Evolutionary conservation across 2,888 invertebrate genomes (phyloP), one percentile per base, ranked within the genome.

Genomic region (Xanthia togata): DNA sequence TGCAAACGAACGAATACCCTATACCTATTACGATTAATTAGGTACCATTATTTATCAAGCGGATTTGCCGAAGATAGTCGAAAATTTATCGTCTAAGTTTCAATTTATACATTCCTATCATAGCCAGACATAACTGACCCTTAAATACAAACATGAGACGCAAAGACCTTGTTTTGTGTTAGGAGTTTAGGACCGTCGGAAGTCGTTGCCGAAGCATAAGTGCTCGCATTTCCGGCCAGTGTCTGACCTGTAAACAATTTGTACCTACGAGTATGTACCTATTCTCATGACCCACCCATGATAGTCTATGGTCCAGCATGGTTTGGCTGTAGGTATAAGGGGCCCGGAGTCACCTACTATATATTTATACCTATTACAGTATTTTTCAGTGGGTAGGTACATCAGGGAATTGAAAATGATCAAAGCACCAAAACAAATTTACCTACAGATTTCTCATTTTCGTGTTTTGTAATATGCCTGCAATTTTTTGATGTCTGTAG

Each of bases 171-270:
- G 44, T 55, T 62, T 75, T 62, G 31, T 63, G 35, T 55, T 53
- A 20, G 50, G 41, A 55, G 20, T 6, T 74, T 44, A 41, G 62
- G 31, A 76, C 14, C 50, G 31, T 14, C 76, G 67, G 50, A 64
- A 77, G 67, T 65, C 31, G 41, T 65, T 14, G 47, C 57, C 41
- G 26, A 55, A 35, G 75, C 26, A 65, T 77, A 31, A 50, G 31
- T 20, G 50, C 4, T 76, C n/a, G 50, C 17, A 53, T 78, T 78
- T 77, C 78, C 78, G n/a, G 59, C 23, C 38, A 26, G 63, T 17
- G 26, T 41, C 38, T 50, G 50, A 50, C 47, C 47, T 74, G 55
- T 77, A 65, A 41, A 76, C 47, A 41, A 60, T 72, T 44, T 44
- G 17, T 31, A 70, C 57, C n/a, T n/a, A n/a, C n/a, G n/a, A n/a